Conservation (phyloP, 2,113 vertebrate genomes). For the Carassius auratus region DNA sequence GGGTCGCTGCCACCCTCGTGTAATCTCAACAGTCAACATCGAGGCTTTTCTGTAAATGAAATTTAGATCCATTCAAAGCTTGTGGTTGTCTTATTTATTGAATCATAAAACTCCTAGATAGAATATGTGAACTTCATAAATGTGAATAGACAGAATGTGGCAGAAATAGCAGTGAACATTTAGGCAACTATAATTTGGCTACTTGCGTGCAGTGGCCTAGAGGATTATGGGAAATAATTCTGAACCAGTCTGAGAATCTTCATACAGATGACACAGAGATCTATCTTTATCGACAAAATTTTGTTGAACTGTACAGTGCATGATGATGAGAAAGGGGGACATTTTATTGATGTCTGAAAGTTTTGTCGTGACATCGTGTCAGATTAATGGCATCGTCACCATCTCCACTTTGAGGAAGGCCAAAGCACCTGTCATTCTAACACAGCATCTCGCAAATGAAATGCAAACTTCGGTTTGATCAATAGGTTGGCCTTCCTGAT, state of each 20-base stretch:
- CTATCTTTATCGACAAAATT: slow-evolving; percentile 64
- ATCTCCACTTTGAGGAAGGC: slow-evolving; percentile 58
- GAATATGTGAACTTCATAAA: slow-evolving; percentile 62
- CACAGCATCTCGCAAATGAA: background rate
- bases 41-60: slow-evolving; percentile 69
- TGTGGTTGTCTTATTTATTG: slow-evolving; percentile 72
- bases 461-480: background rate
- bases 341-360: slow-evolving; percentile 73
- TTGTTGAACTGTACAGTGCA: slow-evolving; percentile 80
- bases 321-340: slow-evolving; percentile 76
- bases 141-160: slow-evolving; percentile 55
- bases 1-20: background rate
- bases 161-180: slow-evolving; percentile 54
- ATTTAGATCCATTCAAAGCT: slow-evolving; percentile 60
- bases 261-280: slow-evolving; percentile 65
- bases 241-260: slow-evolving; percentile 30
- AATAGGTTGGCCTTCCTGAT: slow-evolving; percentile 64
- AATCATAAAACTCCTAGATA: slow-evolving; percentile 69
- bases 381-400: slow-evolving; percentile 57
- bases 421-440: background rate
- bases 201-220: slow-evolving; percentile 20
- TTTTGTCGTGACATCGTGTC: slow-evolving; percentile 68
- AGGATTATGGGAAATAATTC: slow-evolving; percentile 10
- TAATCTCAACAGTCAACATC: slow-evolving; percentile 30
- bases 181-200: slow-evolving; percentile 28